Conservation (phyloP, 30 jellyfish, hydroid and myxozoan genomes). For the Mastigias papua region DNA sequence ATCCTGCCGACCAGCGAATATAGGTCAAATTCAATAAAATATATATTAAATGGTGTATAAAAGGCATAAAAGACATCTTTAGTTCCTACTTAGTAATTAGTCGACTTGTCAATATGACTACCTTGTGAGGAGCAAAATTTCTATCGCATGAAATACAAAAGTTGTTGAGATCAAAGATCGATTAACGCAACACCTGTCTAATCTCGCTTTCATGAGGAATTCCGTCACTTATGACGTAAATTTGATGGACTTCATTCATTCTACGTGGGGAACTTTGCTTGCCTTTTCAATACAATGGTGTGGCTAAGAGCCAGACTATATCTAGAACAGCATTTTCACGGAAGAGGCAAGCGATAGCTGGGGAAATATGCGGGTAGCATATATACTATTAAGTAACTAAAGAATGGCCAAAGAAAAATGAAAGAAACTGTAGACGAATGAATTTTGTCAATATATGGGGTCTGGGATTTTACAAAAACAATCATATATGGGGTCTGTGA, state of each 20-base stretch:
- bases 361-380: too few relatives aligned
- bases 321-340: too few relatives aligned
- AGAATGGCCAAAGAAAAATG: too few relatives aligned
- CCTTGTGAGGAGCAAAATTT: neutral
- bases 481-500: too few relatives aligned
- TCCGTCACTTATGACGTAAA: neutral
- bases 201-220: neutral
- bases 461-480: too few relatives aligned
- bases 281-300: too few relatives aligned
- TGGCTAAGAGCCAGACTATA: too few relatives aligned
- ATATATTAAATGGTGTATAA: neutral
- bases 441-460: too few relatives aligned
- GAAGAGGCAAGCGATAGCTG: too few relatives aligned
- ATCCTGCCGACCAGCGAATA: neutral
- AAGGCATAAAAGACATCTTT: neutral
- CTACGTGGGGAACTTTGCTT: neutral
- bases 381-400: too few relatives aligned
- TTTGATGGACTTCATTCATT: neutral
- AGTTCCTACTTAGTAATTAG: neutral
- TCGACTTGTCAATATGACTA: neutral
- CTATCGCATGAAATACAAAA: neutral
- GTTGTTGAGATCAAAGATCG: slow-evolving; percentile 35
- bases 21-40: neutral
- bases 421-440: too few relatives aligned
- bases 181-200: neutral